Evolutionary conservation across 1,140 invertebrate genomes (phyloP), one percentile per base, ranked within the genome.

Genomic region (Hypsibius dujardini): DNA sequence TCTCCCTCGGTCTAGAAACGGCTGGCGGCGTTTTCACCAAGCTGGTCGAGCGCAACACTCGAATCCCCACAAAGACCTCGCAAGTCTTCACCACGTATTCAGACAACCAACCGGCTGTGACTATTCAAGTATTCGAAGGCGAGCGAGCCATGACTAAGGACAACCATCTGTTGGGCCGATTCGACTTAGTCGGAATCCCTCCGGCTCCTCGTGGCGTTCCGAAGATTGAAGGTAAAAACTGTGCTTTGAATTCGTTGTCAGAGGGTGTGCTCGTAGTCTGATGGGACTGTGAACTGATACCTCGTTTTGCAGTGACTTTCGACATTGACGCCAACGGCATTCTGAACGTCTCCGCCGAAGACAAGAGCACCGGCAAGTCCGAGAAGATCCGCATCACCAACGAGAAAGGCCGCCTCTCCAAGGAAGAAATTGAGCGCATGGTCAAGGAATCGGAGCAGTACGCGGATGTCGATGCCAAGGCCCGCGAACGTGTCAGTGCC

Each of bases 321-420:
- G 84, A 84, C 72, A 82, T 84, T 72, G 84, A 84, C 74, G 80
- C 79, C 47, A 80, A 81, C 70, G 80, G 79, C 62, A 82, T 80
- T 73, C 67, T 80, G 2, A 80, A 80, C 70, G 80, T 82, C 1
- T 77, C 79, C 47, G 82, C 82, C 46, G 74, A 73, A 46, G 82
- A 83, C 75, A 83, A 84, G 76, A 82, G 81, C 1, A 95, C 94
- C 73, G 93, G 93, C 76, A 94, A 94, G 40, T 59, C 70, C 2
- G 76, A 77, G 7, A 76, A 79, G 67, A 81, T 83, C 46, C 80
- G 79, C 12, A 82, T 82, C 71, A 80, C 76, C 28, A 82, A 82
- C 70, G 80, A 82, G 56, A 80, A 80, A 72, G 79, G 81, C 70
- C 81, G 84, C 72, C 77, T 84, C 2, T 79, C 76, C 47, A 83